Base-by-base conservation (phyloP, 2,113 vertebrate species). In the Hippocampus zosterae region DNA sequence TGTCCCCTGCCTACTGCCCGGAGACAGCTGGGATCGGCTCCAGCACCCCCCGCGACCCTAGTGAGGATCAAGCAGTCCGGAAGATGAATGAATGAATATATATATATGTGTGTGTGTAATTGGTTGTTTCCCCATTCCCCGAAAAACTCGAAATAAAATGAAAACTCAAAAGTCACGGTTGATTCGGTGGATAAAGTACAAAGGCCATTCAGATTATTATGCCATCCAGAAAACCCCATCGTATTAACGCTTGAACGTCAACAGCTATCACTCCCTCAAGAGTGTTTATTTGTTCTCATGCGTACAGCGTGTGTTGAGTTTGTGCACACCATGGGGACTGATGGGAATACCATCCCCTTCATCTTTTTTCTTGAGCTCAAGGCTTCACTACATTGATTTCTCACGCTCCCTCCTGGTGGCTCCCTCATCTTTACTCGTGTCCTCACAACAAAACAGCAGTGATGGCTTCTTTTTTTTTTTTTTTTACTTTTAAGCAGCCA, bases 361-460 rank as follows among this genome's bases (percentile, higher is more conserved):
- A 62, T 52, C 60, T 50, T 9, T 16, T 21, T 69, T 56, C 29
- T 59, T 33, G 19, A 23, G 3, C 37, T 41, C 11, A 25, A 46
- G 21, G 23, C 48, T 66, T 21, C 23, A 40, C 25, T 70, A 65
- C 61, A 57, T 27, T 50, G 41, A 40, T 40, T 53, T 48, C 18
- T 63, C 40, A 41, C 10, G n/a, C 66, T 65, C 60, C 33, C 59
- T 57, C 2, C 19, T n/a, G 16, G 73, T 71, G 11, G 53, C 33
- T 66, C 37, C 11, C 12, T 1, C 1, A 53, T 63, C 41, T 33
- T 71, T 59, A 21, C 16, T 50, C 3, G 27, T 72, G 72, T 69
- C 25, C 50, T 29, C 72, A 33, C 27, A 16, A 59, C 77, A 62
- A 56, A 76, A 75, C 69, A 1, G 48, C 25, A 52, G 50, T 65